Evolutionary conservation across 2,888 invertebrate genomes (phyloP).

Genomic region (Catocala nupta): DNA sequence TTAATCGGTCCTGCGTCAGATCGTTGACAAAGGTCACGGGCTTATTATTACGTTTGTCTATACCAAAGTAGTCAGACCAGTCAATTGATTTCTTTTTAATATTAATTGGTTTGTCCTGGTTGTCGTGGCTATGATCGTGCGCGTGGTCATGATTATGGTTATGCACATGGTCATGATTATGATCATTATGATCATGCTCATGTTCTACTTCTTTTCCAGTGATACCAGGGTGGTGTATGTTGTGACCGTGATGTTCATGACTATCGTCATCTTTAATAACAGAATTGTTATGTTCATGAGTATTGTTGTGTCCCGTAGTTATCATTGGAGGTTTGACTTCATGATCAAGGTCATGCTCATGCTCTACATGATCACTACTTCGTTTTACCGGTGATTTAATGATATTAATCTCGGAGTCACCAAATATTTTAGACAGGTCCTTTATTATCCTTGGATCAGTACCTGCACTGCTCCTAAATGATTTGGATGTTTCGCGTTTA

Average conservation of each 20-base stretch:
- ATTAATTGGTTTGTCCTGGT: slow-evolving; percentile 81
- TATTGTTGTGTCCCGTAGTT: slow-evolving; percentile 65
- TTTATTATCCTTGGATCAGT: slow-evolving; percentile 91
- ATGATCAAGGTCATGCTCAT: slow-evolving; percentile 52
- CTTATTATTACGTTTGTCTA: slow-evolving; percentile 92
- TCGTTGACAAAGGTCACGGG: slow-evolving; percentile 73
- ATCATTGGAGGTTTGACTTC: slow-evolving; percentile 78
- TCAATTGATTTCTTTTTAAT: slow-evolving; percentile 94
- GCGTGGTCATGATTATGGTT: slow-evolving; percentile 55
- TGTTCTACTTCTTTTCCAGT: slow-evolving; percentile 58
- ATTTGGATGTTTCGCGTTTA: slow-evolving; percentile 68
- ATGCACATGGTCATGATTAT: slow-evolving; percentile 49
- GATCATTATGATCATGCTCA: slow-evolving; percentile 46
- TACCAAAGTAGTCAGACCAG: slow-evolving; percentile 95
- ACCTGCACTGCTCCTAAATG: slow-evolving; percentile 79
- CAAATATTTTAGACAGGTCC: slow-evolving; percentile 90
- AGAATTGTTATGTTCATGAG: slow-evolving; percentile 61
- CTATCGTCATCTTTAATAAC: slow-evolving; percentile 65
- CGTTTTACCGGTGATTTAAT: slow-evolving; percentile 87
- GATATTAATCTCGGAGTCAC: slow-evolving; percentile 73
- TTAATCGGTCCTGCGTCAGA: slow-evolving; percentile 77
- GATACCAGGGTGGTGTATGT: slow-evolving; percentile 70
- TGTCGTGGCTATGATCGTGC: slow-evolving; percentile 49
- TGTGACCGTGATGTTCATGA: slow-evolving; percentile 72
- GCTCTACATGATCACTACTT: slow-evolving; percentile 74